Evolutionary conservation across 2,888 invertebrate species (phyloP).

Genomic region (Folsomia candida): DNA sequence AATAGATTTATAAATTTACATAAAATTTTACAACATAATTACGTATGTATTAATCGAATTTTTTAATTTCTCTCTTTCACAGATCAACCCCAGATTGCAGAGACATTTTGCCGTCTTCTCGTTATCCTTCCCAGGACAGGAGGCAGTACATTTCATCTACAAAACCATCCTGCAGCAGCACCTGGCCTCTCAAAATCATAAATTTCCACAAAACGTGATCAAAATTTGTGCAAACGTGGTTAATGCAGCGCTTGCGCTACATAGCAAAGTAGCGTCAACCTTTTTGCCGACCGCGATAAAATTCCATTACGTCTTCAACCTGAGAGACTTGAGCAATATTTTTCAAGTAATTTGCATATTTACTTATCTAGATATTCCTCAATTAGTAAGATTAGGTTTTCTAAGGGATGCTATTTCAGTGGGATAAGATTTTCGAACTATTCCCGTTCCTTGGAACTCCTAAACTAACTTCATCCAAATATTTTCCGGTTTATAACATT

Average conservation of each 20-base stretch:
- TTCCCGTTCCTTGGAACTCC: too few species aligned
- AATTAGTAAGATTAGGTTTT: too few species aligned
- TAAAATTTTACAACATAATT: too few species aligned
- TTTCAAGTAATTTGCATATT: too few species aligned
- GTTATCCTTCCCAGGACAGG: constrained; percentile 79
- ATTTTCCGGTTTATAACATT: too few species aligned
- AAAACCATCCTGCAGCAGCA: constrained; percentile 83
- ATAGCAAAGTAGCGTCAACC: constrained; percentile 79
- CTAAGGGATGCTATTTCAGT: too few species aligned
- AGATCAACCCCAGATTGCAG: constrained; percentile 86
- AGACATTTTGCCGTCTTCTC: constrained; percentile 86
- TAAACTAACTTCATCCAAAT: too few species aligned
- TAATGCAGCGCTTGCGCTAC: constrained; percentile 76
- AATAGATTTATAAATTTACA: too few species aligned
- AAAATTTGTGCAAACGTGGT: constrained; percentile 73
- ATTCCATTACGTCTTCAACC: constrained; percentile 94
- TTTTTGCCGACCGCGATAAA: constrained; percentile 94
- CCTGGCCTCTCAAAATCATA: constrained; percentile 74
- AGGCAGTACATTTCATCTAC: constrained; percentile 84
- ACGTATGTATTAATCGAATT: too few species aligned
- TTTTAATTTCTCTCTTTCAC: too few species aligned
- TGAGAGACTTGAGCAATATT: constrained; percentile 89
- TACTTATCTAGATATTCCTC: too few species aligned
- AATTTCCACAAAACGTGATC: constrained; percentile 68
- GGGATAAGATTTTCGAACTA: too few species aligned